Percentiles rank a stretch among this genome's conserved stretches.
phyloP scores from a whole-genome alignment of 2,797 vertebrate genomes.

The Tympanoctomys barrerae region DNA sequence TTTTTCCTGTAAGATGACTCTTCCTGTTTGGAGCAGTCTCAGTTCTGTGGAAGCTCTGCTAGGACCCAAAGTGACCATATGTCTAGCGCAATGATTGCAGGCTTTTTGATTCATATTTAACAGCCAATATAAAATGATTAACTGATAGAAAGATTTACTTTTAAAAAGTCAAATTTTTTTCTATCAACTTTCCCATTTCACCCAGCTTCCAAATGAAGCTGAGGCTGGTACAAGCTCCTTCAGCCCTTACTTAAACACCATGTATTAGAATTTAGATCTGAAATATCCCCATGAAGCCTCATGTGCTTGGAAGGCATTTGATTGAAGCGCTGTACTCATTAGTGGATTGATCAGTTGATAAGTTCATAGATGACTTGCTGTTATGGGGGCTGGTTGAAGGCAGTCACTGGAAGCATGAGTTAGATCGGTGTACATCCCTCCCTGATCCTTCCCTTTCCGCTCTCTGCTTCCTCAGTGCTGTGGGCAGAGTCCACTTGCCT shows the following conservation, averaged over 20 bases:
- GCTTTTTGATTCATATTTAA: background rate
- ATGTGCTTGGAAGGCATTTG: background rate
- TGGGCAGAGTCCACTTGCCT: background rate
- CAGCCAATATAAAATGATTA: slow-evolving; percentile 20
- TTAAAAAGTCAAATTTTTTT: background rate
- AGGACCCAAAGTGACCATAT: background rate
- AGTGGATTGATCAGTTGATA: background rate
- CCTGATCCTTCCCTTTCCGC: background rate
- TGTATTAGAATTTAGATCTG: background rate
- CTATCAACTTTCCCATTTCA: background rate
- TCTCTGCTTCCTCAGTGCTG: background rate
- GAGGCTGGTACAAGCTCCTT: background rate
- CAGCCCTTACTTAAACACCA: rapidly evolving
- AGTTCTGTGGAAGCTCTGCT: background rate
- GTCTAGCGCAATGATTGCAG: background rate
- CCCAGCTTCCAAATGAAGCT: background rate
- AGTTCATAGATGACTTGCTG: background rate
- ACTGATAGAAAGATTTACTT: background rate
- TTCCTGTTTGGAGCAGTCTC: background rate
- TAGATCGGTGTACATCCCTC: background rate
- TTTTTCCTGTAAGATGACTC: too few relatives aligned
- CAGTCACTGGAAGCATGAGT: background rate
- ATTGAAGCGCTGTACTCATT: background rate
- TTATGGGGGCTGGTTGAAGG: background rate
- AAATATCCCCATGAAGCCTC: background rate